Evolutionary conservation across 35 echinoderm and acorn worm species (phyloP), one percentile per base, ranked within the genome.

Genomic region (Ophioderma brevispina): DNA sequence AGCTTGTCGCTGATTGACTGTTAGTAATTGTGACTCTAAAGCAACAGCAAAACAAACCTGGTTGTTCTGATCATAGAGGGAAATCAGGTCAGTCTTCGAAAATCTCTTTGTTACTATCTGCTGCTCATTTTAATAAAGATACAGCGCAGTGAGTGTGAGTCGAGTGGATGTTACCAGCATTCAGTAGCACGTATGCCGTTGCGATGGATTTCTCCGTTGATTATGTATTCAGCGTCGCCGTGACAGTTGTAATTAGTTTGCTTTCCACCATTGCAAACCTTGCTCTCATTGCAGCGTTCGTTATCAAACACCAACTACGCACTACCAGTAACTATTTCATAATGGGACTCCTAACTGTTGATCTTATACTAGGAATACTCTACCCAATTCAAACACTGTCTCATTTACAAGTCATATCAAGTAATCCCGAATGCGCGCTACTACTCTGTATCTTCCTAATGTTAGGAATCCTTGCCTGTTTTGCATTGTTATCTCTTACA

Each of bases 321-420:
- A 70, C 59, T 25, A 70, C 59, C 1, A 70, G 59, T 70, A 70
- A 70, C 59, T 70, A 70, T 70, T 70, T 70, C 59, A 70, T 70
- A 13, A 70, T 70, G 59, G 59, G 59, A 15, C 59, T 70, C 28
- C 10, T 70, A 8, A 70, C 59, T 2, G 59, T 30, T 25, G 59
- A 70, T 25, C 59, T 70, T 70, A 25, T 70, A 13, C 15, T 70
- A 15, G 59, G 59, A 2, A 3, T 70, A 4, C 59, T 70, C n/a
- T 70, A 70, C 23, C 59, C 59, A 4, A 4, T 70, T 2, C 59
- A 70, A 30, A 70, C 59, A 70, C 59, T 70, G 2, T 18, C 59
- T 25, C 59, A 70, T 25, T 4, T 70, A 3, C 15, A 70, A 25
- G 59, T 70, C 2, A 25, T 70, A 2, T 70, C 59, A 25, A 70